Percentiles rank a stretch among this genome's conserved stretches.
phyloP scores from a whole-genome alignment of 2,113 vertebrate species.

The Pipa parva region DNA sequence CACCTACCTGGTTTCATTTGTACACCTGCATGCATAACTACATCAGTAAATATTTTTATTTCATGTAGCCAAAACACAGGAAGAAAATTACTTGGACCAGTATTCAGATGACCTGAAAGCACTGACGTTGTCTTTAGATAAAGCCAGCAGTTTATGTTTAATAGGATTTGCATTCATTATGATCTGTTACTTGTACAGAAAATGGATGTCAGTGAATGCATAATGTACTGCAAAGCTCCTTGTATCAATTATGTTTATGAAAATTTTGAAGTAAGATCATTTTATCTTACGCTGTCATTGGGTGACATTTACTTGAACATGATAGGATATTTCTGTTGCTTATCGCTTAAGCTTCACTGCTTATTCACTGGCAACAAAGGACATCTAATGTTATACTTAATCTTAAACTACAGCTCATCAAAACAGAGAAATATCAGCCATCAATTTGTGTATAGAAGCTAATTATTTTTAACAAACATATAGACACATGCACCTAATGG shows the following conservation, averaged over 20 bases:
- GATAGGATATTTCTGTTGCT: conserved; percentile 12
- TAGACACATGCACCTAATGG: background rate
- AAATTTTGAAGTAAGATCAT: conserved; percentile 15
- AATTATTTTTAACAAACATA: conserved; percentile 2
- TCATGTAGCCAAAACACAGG: too few relatives aligned
- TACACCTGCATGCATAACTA: too few relatives aligned
- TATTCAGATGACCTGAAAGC: conserved; percentile 35
- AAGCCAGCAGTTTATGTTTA: conserved; percentile 25
- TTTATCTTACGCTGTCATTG: conserved; percentile 21
- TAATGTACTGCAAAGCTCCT: background rate
- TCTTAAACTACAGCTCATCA: background rate
- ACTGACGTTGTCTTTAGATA: conserved; percentile 10
- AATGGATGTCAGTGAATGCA: conserved; percentile 18
- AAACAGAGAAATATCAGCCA: conserved; percentile 3
- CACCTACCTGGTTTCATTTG: too few relatives aligned
- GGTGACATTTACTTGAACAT: conserved; percentile 27
- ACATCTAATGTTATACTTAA: conserved; percentile 6
- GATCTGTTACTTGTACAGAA: conserved; percentile 24
- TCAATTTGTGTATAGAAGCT: background rate
- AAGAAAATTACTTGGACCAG: conserved; percentile 10
- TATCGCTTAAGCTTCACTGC: conserved; percentile 20
- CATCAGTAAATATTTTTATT: too few relatives aligned
- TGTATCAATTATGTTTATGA: conserved; percentile 35
- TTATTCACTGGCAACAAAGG: conserved; percentile 6
- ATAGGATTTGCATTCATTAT: conserved; percentile 38